Conservation (phyloP, 1,140 invertebrate genomes). For the Lithobius niger region DNA sequence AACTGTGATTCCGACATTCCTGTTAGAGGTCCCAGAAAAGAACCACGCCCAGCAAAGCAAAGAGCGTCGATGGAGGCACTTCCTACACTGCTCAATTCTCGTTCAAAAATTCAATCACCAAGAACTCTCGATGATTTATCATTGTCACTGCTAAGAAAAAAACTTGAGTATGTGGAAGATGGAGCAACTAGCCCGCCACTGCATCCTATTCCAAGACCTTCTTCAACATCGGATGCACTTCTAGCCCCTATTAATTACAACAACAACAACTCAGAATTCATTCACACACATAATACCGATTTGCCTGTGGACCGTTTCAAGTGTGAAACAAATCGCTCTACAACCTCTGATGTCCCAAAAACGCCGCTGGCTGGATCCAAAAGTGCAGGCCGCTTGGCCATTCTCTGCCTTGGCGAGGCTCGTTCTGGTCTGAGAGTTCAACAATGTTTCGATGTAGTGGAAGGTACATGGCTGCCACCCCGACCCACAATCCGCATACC, state of each 20-base stretch:
- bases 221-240: too few relatives aligned
- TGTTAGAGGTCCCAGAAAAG: neutral
- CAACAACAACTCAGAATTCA: too few relatives aligned
- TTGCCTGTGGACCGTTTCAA: too few relatives aligned
- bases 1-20: neutral
- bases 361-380: neutral
- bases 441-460: neutral
- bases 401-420: neutral
- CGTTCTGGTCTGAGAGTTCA: neutral
- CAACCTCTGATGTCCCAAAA: too few relatives aligned
- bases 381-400: neutral
- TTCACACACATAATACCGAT: too few relatives aligned
- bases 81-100: neutral
- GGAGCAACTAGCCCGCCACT: neutral
- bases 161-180: neutral
- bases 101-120: neutral
- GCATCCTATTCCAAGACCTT: too few relatives aligned
- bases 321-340: too few relatives aligned
- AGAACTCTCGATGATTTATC: neutral
- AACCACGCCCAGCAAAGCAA: neutral
- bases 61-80: neutral
- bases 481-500: neutral
- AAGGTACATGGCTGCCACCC: neutral
- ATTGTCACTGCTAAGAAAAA: neutral
- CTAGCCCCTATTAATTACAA: neutral